Percentiles rank a stretch among this genome's conserved stretches.
Conservation (phyloP, 2,888 invertebrate species). For the Andricus curvator region DNA sequence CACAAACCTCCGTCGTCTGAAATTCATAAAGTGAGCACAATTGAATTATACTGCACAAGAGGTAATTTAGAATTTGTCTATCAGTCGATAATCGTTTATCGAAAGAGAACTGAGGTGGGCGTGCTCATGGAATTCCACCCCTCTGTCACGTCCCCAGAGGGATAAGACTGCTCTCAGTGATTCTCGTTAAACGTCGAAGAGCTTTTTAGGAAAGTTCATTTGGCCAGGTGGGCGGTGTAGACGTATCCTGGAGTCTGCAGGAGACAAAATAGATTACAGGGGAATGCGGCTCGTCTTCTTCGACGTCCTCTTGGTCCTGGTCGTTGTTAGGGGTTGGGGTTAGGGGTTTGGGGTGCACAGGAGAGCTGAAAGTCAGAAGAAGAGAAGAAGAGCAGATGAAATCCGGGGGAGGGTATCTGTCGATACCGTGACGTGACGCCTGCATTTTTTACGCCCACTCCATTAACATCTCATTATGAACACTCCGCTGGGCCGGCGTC, state of each 20-base stretch:
- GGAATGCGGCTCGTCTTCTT: slow-evolving; percentile 50
- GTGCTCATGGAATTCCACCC: slow-evolving; percentile 17
- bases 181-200: slow-evolving; percentile 41
- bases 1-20: not conserved
- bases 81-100: slow-evolving; percentile 36
- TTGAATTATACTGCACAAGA: slow-evolving; percentile 14
- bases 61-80: slow-evolving; percentile 35
- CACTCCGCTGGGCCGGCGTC: slow-evolving; percentile 67
- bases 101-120: not conserved
- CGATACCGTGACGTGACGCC: slow-evolving; percentile 74
- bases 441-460: slow-evolving; percentile 73
- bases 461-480: slow-evolving; percentile 78
- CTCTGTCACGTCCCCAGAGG: slow-evolving; percentile 22
- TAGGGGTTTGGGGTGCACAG: slow-evolving; percentile 36
- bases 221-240: slow-evolving; percentile 41
- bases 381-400: slow-evolving; percentile 42
- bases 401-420: slow-evolving; percentile 63
- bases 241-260: slow-evolving; percentile 59
- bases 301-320: slow-evolving; percentile 50
- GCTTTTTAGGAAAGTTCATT: slow-evolving; percentile 41
- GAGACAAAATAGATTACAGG: slow-evolving; percentile 71
- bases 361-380: slow-evolving; percentile 45
- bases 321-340: slow-evolving; percentile 21
- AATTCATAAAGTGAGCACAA: not conserved
- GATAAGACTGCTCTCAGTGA: slow-evolving; percentile 17